A percentile compares a stretch with the other conserved stretches of the same genome.
These are phyloP conservation scores for Phengaris alcon DNA, from an alignment of 2,888 invertebrate genomes.

Conservation along the genomic window DNA sequence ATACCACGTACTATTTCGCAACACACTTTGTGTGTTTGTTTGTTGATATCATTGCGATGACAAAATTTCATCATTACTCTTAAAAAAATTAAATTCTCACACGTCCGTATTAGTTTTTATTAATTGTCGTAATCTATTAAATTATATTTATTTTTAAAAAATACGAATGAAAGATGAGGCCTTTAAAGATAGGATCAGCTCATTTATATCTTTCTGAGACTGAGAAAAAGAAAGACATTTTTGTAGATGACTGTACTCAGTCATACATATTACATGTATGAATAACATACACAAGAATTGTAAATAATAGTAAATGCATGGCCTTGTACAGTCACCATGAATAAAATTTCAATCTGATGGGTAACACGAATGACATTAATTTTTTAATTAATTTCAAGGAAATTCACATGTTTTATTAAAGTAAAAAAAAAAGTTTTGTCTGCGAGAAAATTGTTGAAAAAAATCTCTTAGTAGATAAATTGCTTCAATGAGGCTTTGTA, in stretches of 20 bases:
- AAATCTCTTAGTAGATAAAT: neutral
- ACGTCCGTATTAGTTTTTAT: neutral
- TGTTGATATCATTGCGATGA: neutral
- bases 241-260: neutral
- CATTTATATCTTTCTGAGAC: slow-evolving; percentile 3
- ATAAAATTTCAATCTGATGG: neutral
- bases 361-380: neutral
- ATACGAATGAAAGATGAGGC: neutral
- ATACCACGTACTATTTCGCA: slow-evolving; percentile 1
- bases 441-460: neutral
- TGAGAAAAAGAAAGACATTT: neutral
- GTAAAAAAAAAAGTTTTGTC: neutral
- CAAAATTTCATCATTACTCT: slow-evolving; percentile 1
- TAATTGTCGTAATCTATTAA: neutral
- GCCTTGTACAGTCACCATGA: slow-evolving; percentile 1
- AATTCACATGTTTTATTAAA: neutral
- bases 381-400: slow-evolving; percentile 5
- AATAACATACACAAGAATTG: neutral
- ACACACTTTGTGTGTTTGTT: neutral
- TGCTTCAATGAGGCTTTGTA: neutral
- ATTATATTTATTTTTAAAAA: neutral
- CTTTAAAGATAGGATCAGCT: neutral
- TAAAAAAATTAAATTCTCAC: slow-evolving; percentile 1
- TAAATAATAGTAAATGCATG: neutral
- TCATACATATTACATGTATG: neutral